Base-by-base conservation (phyloP, 2,797 vertebrate genomes). In the Pseudocheirus occidentalis region DNA sequence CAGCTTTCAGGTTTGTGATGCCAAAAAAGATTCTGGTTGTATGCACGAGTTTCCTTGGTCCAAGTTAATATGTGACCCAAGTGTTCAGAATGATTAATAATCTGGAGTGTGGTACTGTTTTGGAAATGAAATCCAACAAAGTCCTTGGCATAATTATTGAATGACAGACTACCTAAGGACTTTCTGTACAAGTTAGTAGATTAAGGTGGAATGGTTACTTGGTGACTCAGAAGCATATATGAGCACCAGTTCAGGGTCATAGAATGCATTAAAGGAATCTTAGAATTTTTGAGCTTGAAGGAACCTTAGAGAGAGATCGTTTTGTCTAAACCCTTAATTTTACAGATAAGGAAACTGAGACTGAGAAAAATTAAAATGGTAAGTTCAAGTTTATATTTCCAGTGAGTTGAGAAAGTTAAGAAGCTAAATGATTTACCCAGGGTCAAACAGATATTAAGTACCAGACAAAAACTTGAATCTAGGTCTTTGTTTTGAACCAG, bases 81-180 rank as follows among this genome's bases (percentile, higher is more conserved):
- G 96, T 89, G 93, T 95, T 93, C 93, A 46, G 93, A 53, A 93
- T 96, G 96, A 97, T 92, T 87, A 93, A 97, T 97, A 92, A 31
- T 73, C 94, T 52, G 52, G 55, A 13, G 94, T 95, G 56, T 1
- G 55, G 90, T 3, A 34, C 92, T 92, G 18, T 3, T 57, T 89
- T 5, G 91, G 95, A 66, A 90, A 56, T 24, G 93, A 34, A 95
- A 94, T 92, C 92, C 95, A 87, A 29, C 46, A 14, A 0, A 0
- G 92, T 50, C 89, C 16, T 87, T 40, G 95, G 94, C 54, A 55
- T 92, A 10, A 14, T 10, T 81, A 53, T 94, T 18, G 6, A 66
- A n/a, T 0, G 40, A 50, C 40, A 87, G 73, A 87, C 40, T 50
- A 87, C 73, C 73, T 87, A 50, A 87, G 46, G 73, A 6, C 73